Conservation (phyloP, 1,140 invertebrate species). For the Pemphigus obesinymphae region DNA sequence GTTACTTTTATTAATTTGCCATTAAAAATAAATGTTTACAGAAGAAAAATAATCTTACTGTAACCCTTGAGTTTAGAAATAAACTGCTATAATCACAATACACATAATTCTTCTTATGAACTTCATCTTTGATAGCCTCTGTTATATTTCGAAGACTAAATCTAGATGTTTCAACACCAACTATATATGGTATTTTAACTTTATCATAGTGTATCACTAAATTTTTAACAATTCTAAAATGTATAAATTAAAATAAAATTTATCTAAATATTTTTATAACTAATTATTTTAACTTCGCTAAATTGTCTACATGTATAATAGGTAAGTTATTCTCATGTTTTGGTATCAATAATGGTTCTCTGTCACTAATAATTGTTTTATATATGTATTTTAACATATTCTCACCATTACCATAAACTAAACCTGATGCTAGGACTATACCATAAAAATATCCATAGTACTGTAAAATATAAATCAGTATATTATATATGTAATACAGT, state of each 20-base stretch:
- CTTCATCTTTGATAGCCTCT: constrained; percentile 15
- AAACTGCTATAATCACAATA: constrained; percentile 30
- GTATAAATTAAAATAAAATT: not conserved
- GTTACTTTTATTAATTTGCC: not conserved
- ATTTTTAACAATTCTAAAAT: constrained; percentile 34
- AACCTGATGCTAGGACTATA: constrained; percentile 6
- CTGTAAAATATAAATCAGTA: not conserved
- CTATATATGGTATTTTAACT: not conserved
- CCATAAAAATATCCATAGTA: constrained; percentile 22
- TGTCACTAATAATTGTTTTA: not conserved
- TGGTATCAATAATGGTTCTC: constrained; percentile 13
- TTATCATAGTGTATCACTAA: constrained; percentile 1
- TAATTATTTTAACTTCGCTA: constrained; percentile 5
- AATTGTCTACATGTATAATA: constrained; percentile 32
- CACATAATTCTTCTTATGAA: not conserved
- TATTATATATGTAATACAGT: not conserved
- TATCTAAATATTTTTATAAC: not conserved
- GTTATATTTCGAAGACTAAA: constrained; percentile 29
- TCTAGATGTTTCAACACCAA: constrained; percentile 4
- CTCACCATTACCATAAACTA: constrained; percentile 30
- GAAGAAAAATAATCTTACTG: not conserved
- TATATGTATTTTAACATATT: constrained; percentile 12
- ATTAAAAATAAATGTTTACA: not conserved
- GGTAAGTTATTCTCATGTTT: constrained; percentile 15
- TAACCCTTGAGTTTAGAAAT: not conserved